Conservation (phyloP, 2,797 vertebrate species). For the Streptopelia turtur region DNA sequence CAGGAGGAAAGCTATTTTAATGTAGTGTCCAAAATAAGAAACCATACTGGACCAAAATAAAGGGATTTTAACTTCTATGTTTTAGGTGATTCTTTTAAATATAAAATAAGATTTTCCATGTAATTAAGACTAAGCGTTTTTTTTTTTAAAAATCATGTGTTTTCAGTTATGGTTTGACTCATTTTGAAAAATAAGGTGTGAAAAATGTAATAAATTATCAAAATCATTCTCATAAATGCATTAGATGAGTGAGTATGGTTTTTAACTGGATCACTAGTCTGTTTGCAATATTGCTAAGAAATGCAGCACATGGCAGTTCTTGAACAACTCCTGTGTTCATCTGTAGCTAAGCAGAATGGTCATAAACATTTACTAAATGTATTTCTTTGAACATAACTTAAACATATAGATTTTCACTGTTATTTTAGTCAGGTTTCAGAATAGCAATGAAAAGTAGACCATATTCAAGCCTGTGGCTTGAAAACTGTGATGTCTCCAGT, state of each 20-base stretch:
- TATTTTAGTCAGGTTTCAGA: neutral
- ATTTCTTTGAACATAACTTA: neutral
- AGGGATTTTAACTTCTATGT: slow-evolving; percentile 30
- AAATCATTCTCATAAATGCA: neutral
- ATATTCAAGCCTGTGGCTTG: neutral
- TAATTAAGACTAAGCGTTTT: neutral
- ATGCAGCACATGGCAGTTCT: neutral
- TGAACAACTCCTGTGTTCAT: neutral
- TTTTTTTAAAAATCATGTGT: neutral
- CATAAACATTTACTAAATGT: neutral
- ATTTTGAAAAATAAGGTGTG: neutral
- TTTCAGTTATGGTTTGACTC: neutral
- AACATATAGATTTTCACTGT: neutral
- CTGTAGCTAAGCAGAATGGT: neutral
- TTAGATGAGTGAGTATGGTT: neutral
- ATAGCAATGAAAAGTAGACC: neutral
- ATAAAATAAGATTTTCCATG: neutral
- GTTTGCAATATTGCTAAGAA: neutral
- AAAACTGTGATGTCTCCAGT: neutral
- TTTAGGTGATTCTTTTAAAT: neutral
- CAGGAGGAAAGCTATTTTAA: slow-evolving; percentile 6
- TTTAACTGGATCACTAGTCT: neutral
- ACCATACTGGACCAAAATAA: neutral
- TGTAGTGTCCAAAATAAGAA: slow-evolving; percentile 5
- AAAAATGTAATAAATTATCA: neutral